Evolutionary conservation across 2,797 vertebrate genomes (phyloP), one percentile per base, ranked within the genome.

Genomic region (Fundulus diaphanus): DNA sequence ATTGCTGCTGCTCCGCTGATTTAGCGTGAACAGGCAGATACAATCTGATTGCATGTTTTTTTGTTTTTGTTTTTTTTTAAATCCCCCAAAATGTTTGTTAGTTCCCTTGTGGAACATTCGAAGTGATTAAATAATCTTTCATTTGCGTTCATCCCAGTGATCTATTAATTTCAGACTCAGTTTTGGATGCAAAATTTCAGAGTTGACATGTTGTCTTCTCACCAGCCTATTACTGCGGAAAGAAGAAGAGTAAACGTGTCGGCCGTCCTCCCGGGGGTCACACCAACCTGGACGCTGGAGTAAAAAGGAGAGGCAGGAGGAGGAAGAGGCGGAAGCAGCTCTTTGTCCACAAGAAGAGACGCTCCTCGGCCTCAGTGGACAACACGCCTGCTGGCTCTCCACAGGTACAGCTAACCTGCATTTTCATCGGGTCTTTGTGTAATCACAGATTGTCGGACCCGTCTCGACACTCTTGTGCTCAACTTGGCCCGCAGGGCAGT

Each of bases 281-380:
- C 90, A 95, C 97, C 85, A 99, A 97, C 91, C 93, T 97, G 86
- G 97, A 98, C 33, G 96, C 94, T n/a, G 96, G 96, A 67, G 95
- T 97, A 86, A 99, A 98, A 92, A 98, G 97, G 89, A 95, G 96
- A 81, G 97, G 95, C 67, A 96, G 98, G 82, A 96, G 95, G 90
- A 96, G 97, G 93, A 99, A 98, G 94, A 97, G 97, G 80, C 95
- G 97, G 88, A 99, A 99, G 95, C 97, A 98, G 89, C 97, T 98
- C 77, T 99, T 99, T 85, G 97, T 98, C 78, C 98, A 98, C 89
- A 99, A 99, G 93, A 99, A 99, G 90, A 98, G 98, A 87, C 97
- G 97, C 42, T 97, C 97, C 1, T 97, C 97, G 6, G 81, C 97
- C 4, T 99, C 98, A 0, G 95, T 99, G 72, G 98, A 99, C 92